A percentile compares a stretch with the other conserved stretches of the same genome.
Evolutionary conservation across 2,888 invertebrate genomes (phyloP).

Genomic region (Formica aserva): DNA sequence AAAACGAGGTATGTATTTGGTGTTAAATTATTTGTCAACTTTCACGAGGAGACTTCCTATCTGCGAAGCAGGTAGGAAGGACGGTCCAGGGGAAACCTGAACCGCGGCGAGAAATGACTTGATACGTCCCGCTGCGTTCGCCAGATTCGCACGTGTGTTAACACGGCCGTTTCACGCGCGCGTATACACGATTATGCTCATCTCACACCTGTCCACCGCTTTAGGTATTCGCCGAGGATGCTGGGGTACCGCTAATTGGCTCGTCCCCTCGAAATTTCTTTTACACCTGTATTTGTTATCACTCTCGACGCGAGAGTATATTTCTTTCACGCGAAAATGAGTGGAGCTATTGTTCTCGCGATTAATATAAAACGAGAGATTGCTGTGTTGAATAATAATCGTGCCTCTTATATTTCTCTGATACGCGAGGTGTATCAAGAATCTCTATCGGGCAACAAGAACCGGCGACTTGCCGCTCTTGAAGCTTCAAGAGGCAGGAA

Average conservation of each 20-base stretch:
- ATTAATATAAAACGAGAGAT: conserved; percentile 19
- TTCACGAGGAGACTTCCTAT: conserved; percentile 6
- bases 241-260: conserved; percentile 74
- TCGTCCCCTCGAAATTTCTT: conserved; percentile 73
- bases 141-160: conserved; percentile 72
- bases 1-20: not conserved
- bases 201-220: conserved; percentile 65
- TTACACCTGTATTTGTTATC: conserved; percentile 54
- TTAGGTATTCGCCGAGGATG: conserved; percentile 51
- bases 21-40: conserved; percentile 11
- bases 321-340: not conserved
- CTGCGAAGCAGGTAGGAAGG: conserved; percentile 22
- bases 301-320: not conserved
- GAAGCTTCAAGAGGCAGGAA: conserved; percentile 37
- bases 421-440: conserved; percentile 36
- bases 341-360: not conserved
- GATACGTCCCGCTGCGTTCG: conserved; percentile 67
- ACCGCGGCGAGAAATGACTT: conserved; percentile 60
- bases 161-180: conserved; percentile 70
- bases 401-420: not conserved
- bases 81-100: conserved; percentile 43
- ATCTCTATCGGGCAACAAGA: conserved; percentile 55
- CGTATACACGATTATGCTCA: conserved; percentile 59
- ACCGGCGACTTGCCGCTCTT: conserved; percentile 63
- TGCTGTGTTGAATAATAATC: conserved; percentile 5